phyloP scores from a whole-genome alignment of 2,797 vertebrate species.

The Mormyrus hasselquistii region DNA sequence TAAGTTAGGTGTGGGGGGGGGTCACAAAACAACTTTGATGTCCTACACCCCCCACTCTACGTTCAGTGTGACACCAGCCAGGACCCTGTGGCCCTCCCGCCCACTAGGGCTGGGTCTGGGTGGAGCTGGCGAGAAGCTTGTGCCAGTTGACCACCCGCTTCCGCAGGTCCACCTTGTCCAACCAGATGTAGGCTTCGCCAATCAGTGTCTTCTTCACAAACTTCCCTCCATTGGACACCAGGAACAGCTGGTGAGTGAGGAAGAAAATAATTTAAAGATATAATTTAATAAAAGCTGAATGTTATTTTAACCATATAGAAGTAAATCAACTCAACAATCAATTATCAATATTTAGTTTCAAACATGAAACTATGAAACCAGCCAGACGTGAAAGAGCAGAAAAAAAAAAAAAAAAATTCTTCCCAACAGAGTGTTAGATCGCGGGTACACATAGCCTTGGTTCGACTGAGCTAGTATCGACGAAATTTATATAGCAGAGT shows the following conservation, averaged over 20 bases:
- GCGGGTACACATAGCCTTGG: too few relatives aligned
- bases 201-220: constrained; percentile 99
- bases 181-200: constrained; percentile 95
- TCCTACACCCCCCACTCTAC: constrained; percentile 1
- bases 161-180: constrained; percentile 97
- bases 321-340: neutral
- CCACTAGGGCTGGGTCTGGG: constrained; percentile 73
- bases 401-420: too few relatives aligned
- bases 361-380: neutral
- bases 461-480: too few relatives aligned
- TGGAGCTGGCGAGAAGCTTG: constrained; percentile 86
- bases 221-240: constrained; percentile 95
- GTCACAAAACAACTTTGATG: neutral
- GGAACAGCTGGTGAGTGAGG: constrained; percentile 69
- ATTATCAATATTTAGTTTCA: neutral
- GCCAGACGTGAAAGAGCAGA: too few relatives aligned
- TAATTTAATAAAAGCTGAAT: neutral
- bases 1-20: neutral
- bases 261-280: neutral
- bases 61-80: neutral
- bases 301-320: neutral
- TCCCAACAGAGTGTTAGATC: too few relatives aligned
- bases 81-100: constrained; percentile 21
- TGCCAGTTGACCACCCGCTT: constrained; percentile 98
- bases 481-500: too few relatives aligned